Base-by-base conservation (phyloP, 2,113 vertebrate species). In the Chamaea fasciata region DNA sequence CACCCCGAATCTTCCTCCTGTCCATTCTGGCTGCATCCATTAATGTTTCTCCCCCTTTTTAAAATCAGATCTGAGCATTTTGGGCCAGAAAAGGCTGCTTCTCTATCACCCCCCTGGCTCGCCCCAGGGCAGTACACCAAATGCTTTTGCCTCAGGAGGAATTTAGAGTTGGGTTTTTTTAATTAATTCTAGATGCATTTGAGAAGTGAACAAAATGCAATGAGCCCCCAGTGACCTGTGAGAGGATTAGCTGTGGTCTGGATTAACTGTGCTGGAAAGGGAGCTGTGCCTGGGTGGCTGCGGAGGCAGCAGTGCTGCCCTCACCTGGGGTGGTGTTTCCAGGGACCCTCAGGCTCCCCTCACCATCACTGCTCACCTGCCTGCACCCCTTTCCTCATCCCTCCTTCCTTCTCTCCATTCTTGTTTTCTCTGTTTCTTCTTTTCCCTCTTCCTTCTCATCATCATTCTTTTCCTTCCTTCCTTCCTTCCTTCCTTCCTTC, bases 191-290 rank as follows among this genome's bases (percentile, higher is more conserved):
- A 77, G 88, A 77, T 62, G 60, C 88, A 90, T 93, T 86, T 90
- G 83, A 90, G 94, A 86, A 90, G 86, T 83, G 94, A 70, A 89
- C 64, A 81, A 96, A 96, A 81, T 18, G 71, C 94, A 90, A 12
- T 60, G 96, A 96, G 94, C 89, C 84, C 71, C 68, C 64, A 13
- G 86, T 96, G 96, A 96, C 94, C 96, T 83, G 94, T 6, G 64
- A 55, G 92, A 67, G 96, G 94, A 96, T 97, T 97, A 97, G 89
- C 90, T 83, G 92, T 64, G 90, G 89, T 89, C 89, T 92, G 96
- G 96, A 97, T 97, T 97, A 97, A 90, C 89, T 74, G 89, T 83
- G 79, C 95, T 90, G 88, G 67, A 75, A 88, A 59, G 46, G 75
- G 37, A 93, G 83, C 74, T 2, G 14, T 63, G 89, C 55, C 92